phyloP scores from a whole-genome alignment of 1,140 invertebrate species.

The Drosophila yakuba region DNA sequence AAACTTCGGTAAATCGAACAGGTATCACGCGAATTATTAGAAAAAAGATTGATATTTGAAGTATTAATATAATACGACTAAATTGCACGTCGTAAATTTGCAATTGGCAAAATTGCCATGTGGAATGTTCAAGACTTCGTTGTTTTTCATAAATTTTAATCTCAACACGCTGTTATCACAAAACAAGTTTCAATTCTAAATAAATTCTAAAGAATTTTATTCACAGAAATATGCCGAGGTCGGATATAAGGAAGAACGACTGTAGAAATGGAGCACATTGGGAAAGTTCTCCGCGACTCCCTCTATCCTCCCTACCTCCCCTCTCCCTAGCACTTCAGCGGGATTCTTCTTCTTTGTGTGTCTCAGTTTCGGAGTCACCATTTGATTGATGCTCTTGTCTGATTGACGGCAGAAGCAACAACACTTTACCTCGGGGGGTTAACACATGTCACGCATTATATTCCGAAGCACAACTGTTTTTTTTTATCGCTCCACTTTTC shows the following conservation, averaged over 20 bases:
- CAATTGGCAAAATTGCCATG: neutral
- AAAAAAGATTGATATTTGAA: neutral
- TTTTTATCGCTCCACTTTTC: constrained; percentile 46
- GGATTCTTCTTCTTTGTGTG: constrained; percentile 46
- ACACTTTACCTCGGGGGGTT: constrained; percentile 51
- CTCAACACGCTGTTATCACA: neutral
- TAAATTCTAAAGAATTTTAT: too few species aligned
- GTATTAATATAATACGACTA: too few species aligned
- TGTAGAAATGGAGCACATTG: constrained; percentile 33
- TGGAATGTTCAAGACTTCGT: neutral
- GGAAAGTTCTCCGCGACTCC: constrained; percentile 31
- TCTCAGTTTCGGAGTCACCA: constrained; percentile 46
- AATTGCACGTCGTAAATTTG: too few species aligned
- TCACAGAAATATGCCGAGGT: neutral
- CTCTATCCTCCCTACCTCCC: neutral
- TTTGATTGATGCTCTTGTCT: constrained; percentile 68
- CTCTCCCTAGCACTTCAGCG: constrained; percentile 4
- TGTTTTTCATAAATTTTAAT: neutral
- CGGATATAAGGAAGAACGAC: constrained; percentile 4
- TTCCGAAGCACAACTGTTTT: constrained; percentile 32
- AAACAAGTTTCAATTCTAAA: neutral
- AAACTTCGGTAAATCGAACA: constrained; percentile 5
- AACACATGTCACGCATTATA: constrained; percentile 55
- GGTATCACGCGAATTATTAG: neutral
- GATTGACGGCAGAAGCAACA: constrained; percentile 61